phyloP scores from a whole-genome alignment of 1,140 invertebrate species.

The Capitella teleta region DNA sequence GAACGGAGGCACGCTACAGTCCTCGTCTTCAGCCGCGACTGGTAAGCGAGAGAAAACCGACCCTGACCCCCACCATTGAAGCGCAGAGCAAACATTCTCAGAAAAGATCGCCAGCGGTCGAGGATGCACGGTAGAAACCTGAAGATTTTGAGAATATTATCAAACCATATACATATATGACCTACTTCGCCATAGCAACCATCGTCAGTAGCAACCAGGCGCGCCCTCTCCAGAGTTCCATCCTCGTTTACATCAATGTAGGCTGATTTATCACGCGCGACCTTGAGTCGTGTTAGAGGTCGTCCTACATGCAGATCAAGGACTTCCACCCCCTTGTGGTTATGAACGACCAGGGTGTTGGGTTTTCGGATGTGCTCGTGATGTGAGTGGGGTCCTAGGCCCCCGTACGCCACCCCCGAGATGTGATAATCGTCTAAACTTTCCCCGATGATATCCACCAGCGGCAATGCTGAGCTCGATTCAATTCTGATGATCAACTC shows the following conservation, averaged over 20 bases:
- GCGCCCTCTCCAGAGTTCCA: slow-evolving; percentile 20
- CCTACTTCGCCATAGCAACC: no score
- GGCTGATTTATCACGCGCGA: slow-evolving; percentile 19
- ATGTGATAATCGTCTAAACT: slow-evolving; percentile 18
- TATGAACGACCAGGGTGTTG: slow-evolving; percentile 26
- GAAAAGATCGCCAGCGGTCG: neutral
- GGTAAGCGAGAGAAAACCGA: no score
- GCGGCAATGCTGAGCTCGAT: neutral
- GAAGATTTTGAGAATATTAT: neutral
- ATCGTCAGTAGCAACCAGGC: no score
- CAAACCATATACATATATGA: neutral
- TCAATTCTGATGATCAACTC: no score
- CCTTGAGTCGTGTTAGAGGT: slow-evolving; percentile 22
- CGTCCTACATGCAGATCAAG: slow-evolving; percentile 27
- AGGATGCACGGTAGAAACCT: neutral
- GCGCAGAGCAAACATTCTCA: neutral
- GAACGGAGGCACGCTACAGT: neutral
- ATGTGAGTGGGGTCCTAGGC: slow-evolving; percentile 28
- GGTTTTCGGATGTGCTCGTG: slow-evolving; percentile 25
- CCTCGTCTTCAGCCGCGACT: neutral
- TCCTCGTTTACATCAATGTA: slow-evolving; percentile 27
- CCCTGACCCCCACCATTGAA: neutral
- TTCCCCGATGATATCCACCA: neutral
- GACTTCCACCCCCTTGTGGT: slow-evolving; percentile 27
- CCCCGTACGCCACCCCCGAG: slow-evolving; percentile 31